Evolutionary conservation across 1,140 invertebrate species (phyloP), one percentile per base, ranked within the genome.

Genomic region (Littorina saxatilis): DNA sequence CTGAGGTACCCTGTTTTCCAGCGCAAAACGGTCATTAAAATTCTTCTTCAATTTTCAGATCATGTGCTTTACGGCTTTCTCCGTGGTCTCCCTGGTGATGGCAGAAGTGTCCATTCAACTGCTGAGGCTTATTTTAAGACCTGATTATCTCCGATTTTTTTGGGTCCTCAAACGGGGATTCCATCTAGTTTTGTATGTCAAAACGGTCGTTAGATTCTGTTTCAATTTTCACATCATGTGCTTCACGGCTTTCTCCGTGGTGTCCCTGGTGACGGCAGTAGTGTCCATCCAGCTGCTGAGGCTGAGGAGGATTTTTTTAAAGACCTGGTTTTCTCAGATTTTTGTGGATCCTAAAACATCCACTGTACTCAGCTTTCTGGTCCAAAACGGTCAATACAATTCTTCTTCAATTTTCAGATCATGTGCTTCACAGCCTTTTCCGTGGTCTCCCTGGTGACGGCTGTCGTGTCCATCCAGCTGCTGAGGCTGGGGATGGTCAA

Each of bases 251-350:
- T 91, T 91, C 73, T 91, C 90, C 27, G 88, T 92, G 39, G 92
- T 93, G 40, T 93, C 92, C 61, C 85, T 93, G 87, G 92, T 93
- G 37, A 90, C 91, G 50, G 88, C 90, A 1, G 89, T 93, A 35
- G 92, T 93, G 74, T 92, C 91, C 82, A 93, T 93, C 66, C 92
- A 93, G 84, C 88, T 93, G 80, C 87, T 93, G 40, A 84, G 92
- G 70, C 89, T 92, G 50, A 92, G 92, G 7, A 85, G 93, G 50
- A 91, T 93, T 50, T 7, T 50, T 52, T 50, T 50, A 20, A 52
- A n/a, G n/a, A n/a, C n/a, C n/a, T n/a, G n/a, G n/a, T n/a, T n/a
- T n/a, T n/a, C n/a, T n/a, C n/a, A n/a, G n/a, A n/a, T n/a, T n/a
- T n/a, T n/a, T n/a, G n/a, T n/a, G n/a, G n/a, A n/a, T n/a, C n/a